Conservation (phyloP, 2,888 invertebrate species). For the Megalurothrips usitatus region DNA sequence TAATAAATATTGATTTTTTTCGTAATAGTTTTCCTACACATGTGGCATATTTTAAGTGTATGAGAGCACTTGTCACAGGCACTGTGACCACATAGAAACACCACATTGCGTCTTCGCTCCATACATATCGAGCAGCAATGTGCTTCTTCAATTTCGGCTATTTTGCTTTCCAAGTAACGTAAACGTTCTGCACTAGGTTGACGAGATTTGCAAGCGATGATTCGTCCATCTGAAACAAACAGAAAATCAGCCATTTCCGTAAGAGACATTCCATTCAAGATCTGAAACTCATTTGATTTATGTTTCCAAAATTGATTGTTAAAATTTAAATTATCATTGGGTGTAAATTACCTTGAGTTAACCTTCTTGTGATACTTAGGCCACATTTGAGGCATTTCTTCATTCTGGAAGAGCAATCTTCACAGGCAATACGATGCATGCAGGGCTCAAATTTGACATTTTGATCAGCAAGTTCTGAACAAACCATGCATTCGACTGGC, state of each 20-base stretch:
- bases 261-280: no score
- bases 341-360: constrained; percentile 48
- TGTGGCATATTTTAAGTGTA: constrained; percentile 77
- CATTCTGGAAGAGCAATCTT: constrained; percentile 70
- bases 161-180: constrained; percentile 67
- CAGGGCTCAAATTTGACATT: constrained; percentile 68
- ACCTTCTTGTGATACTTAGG: constrained; percentile 53
- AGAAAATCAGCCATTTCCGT: no score
- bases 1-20: constrained; percentile 64
- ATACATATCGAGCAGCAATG: constrained; percentile 83
- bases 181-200: constrained; percentile 63
- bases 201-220: constrained; percentile 46
- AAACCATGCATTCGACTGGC: constrained; percentile 63
- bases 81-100: constrained; percentile 83
- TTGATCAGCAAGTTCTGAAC: constrained; percentile 61
- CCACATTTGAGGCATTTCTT: constrained; percentile 71
- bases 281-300: no score
- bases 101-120: constrained; percentile 76
- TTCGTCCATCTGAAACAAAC: constrained; percentile 43
- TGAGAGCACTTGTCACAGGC: constrained; percentile 78
- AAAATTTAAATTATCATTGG: not conserved
- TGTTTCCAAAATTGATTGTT: not conserved
- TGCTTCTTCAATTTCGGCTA: constrained; percentile 81
- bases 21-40: constrained; percentile 73
- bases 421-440: constrained; percentile 67